Conservation (phyloP, 1,140 invertebrate species). For the Agrypnia vestita region DNA sequence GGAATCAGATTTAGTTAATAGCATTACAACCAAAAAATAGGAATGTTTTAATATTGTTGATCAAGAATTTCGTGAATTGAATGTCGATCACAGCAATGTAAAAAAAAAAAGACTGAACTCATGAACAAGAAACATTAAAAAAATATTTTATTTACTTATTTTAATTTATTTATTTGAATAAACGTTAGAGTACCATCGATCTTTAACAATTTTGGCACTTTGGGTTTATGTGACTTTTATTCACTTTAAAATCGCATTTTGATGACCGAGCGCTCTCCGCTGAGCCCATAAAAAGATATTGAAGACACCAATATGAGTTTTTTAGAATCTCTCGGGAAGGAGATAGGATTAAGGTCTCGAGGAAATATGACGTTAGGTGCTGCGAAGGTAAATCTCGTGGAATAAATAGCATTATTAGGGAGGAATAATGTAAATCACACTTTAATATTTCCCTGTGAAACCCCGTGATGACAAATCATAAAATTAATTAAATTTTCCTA, state of each 20-base stretch:
- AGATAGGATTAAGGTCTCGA: slow-evolving; percentile 13
- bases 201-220: slow-evolving; percentile 4
- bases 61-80: too few species aligned
- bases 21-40: too few species aligned
- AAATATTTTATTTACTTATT: too few species aligned
- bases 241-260: slow-evolving; percentile 60
- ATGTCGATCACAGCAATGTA: too few species aligned
- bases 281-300: slow-evolving; percentile 56
- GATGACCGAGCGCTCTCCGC: slow-evolving; percentile 53
- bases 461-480: not conserved
- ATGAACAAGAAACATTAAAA: too few species aligned
- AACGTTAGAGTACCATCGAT: not conserved
- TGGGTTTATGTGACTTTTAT: slow-evolving; percentile 52
- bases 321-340: slow-evolving; percentile 29
- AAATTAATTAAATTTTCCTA: too few species aligned
- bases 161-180: not conserved
- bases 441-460: not conserved
- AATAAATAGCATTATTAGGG: slow-evolving; percentile 10
- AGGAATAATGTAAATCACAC: slow-evolving; percentile 24
- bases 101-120: too few species aligned
- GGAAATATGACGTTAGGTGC: slow-evolving; percentile 3
- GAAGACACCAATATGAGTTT: slow-evolving; percentile 34
- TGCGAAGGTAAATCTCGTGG: slow-evolving; percentile 30
- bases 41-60: too few species aligned
- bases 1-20: too few species aligned